Base-by-base conservation (phyloP, 2,888 invertebrate species). In the Oscheius sp. region DNA sequence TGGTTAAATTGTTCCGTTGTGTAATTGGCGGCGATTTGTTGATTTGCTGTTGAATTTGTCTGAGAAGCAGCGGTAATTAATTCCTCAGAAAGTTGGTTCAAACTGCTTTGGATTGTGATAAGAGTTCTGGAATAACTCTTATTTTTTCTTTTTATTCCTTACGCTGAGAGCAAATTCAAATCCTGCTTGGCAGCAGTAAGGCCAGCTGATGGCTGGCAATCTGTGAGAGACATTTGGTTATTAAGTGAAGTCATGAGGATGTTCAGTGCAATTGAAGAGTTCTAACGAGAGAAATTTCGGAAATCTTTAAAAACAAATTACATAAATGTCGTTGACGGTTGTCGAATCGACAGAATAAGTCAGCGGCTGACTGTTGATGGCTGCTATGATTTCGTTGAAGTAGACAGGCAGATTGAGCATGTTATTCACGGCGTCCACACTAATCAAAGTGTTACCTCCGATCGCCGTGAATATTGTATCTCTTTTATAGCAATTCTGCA, bases 401-500 rank as follows among this genome's bases (percentile, higher is more conserved):
- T n/a, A n/a, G n/a, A n/a, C n/a, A n/a, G n/a, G n/a, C n/a, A n/a
- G n/a, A 50, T 71, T 71, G 17, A 76, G 45, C 42, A 71, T 48
- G 0, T 50, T 8, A 12, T 25, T 33, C 23, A 70, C 39, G n/a
- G 46, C 25, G 0, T 45, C 1, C 2, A 64, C n/a, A 20, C 31
- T 64, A 3, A 69, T 31, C 12, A 69, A 34, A 1, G 31, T n/a
- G 29, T 37, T 34, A 0, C 69, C 69, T 17, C 52, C 52, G 12
- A 69, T 27, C 2, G 64, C 69, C 17, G n/a, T n/a, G 42, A 69
- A 69, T 15, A 69, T 25, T 1, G 69, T 69, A 20, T 33, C 39
- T 0, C 39, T 17, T 3, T 17, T 45, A n/a, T 50, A 48, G 25
- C 64, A 69, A 8, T 12, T 31, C 23, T 39, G 23, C 25, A 69